Conservation (phyloP, 1,140 invertebrate species). For the Drosophila ohnishii region DNA sequence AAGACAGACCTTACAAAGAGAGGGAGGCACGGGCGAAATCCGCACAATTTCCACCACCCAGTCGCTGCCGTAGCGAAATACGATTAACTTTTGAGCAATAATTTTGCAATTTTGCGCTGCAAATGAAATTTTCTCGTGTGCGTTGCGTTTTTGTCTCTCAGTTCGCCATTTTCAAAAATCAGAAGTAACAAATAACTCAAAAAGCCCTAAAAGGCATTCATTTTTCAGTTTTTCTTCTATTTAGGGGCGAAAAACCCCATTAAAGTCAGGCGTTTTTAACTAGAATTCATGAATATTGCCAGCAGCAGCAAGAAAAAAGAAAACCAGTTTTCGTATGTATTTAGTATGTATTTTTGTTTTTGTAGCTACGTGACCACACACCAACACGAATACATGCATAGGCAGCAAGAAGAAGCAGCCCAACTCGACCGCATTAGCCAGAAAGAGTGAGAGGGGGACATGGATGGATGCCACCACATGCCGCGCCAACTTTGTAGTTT, state of each 20-base stretch:
- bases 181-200: not conserved
- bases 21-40: constrained; percentile 8
- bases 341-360: constrained; percentile 33
- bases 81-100: constrained; percentile 9
- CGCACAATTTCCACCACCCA: constrained; percentile 9
- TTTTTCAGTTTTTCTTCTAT: constrained; percentile 30
- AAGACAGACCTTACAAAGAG: not conserved
- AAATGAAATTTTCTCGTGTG: constrained; percentile 2
- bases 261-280: constrained; percentile 56
- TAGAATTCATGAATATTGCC: constrained; percentile 68
- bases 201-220: not conserved
- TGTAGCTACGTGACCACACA: constrained; percentile 75
- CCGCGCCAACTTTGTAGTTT: constrained; percentile 73
- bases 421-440: constrained; percentile 61
- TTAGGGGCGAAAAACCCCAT: constrained; percentile 57
- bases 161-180: constrained; percentile 16
- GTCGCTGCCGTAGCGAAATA: not conserved
- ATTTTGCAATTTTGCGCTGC: constrained; percentile 6
- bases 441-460: constrained; percentile 4
- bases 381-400: constrained; percentile 21
- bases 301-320: constrained; percentile 38
- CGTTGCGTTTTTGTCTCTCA: not conserved
- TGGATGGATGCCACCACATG: constrained; percentile 69
- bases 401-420: constrained; percentile 22
- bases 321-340: constrained; percentile 64